phyloP scores from a whole-genome alignment of 2,888 invertebrate species.

The Hemicrepidius hirtus region DNA sequence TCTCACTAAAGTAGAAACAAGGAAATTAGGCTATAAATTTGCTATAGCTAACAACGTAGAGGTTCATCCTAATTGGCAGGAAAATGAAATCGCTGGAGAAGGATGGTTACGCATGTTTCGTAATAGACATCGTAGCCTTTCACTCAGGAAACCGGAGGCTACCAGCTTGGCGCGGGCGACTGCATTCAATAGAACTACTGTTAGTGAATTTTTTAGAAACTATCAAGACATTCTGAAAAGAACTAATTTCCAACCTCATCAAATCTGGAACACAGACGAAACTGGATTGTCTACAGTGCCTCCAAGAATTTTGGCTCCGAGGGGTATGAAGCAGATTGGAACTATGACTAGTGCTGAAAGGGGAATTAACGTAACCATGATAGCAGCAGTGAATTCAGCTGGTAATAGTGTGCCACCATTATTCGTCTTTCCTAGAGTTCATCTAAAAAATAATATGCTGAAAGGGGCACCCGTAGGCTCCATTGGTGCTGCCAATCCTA shows the following conservation, averaged over 20 bases:
- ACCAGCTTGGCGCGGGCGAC: conserved; percentile 54
- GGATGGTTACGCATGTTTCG: conserved; percentile 55
- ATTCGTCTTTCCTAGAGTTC: conserved; percentile 28
- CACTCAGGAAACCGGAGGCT: conserved; percentile 54
- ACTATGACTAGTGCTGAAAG: conserved; percentile 67
- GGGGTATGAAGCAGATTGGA: conserved; percentile 65
- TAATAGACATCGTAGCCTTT: conserved; percentile 51
- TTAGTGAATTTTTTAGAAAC: conserved; percentile 58
- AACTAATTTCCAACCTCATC: conserved; percentile 19
- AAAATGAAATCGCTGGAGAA: conserved; percentile 40
- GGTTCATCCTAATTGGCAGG: conserved; percentile 28
- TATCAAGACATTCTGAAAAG: conserved; percentile 50
- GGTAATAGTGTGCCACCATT: conserved; percentile 60
- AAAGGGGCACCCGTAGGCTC: conserved; percentile 25
- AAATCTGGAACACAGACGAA: conserved; percentile 65
- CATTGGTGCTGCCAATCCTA: conserved; percentile 13
- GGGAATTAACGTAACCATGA: conserved; percentile 63
- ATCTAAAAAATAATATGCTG: conserved; percentile 25
- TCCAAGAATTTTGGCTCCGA: conserved; percentile 62
- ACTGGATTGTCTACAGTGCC: conserved; percentile 65
- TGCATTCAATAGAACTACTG: conserved; percentile 58
- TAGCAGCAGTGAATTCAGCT: conserved; percentile 64
- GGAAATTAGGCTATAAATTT: too few species aligned
- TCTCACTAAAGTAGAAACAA: conserved; percentile 4
- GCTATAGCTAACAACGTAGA: conserved; percentile 26